Base-by-base conservation (phyloP, 2,797 vertebrate genomes). In the Propithecus deckenii region DNA sequence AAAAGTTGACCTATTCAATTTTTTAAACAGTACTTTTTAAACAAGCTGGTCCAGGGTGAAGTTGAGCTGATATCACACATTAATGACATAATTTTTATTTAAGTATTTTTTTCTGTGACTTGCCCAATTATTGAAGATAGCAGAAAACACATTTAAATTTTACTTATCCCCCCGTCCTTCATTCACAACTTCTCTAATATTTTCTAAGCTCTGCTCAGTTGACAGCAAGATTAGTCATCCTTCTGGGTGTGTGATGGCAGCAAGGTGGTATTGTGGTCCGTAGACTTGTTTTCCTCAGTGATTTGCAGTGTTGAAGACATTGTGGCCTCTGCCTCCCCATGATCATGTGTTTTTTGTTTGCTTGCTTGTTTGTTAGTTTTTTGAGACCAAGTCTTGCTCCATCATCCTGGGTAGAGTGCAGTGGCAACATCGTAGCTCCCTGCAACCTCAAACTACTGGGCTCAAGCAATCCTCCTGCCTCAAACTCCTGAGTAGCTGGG, bases 1-100 rank as follows among this genome's bases (percentile, higher is more conserved):
- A 93, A 95, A 93, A n/a, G 11, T 52, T 87, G 71, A 94, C 46
- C 63, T 95, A 95, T 94, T 95, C 93, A 55, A 41, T 91, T 94
- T 80, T 95, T 43, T 96, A 97, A 97, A 94, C 94, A 94, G 61
- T 65, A 22, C 18, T 78, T 86, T 95, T 92, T 94, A 9, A 97
- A 94, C 76, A 84, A 90, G 6, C 1, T 57, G 4, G 1, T 63
- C 48, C 14, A 67, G 10, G 13, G 2, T 75, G n/a, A 88, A 59
- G 18, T 61, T 93, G 43, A 85, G 43, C 67, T 88, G 5, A 22
- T 55, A 97, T 28, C n/a, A 90, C 18, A 85, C 6, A 76, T 72
- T 67, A 79, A 91, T 93, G 41, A 25, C 17, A 81, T 55, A 71
- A 35, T 65, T 93, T 90, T 95, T 48, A 92, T 83, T 75, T 83